These are phyloP conservation scores for Agrilus cyanescens DNA, from an alignment of 2,888 invertebrate genomes.

Conservation along the genomic window DNA sequence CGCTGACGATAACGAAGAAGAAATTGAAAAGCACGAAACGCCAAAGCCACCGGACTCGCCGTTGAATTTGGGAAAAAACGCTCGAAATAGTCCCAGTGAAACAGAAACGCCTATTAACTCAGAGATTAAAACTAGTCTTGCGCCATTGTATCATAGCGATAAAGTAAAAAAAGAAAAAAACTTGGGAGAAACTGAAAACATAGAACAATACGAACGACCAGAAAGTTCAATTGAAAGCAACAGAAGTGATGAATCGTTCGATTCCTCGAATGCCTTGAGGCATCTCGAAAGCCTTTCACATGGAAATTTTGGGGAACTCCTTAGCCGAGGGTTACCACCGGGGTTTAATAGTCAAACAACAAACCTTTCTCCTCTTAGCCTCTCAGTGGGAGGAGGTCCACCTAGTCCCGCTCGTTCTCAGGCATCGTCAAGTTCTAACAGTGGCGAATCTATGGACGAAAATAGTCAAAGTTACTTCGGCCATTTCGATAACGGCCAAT, in stretches of 20 bases:
- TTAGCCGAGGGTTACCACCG: constrained; percentile 33
- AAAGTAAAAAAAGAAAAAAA: constrained; percentile 34
- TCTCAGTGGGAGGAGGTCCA: constrained; percentile 42
- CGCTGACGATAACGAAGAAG: constrained; percentile 15
- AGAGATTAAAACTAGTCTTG: constrained; percentile 34
- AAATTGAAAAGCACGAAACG: constrained; percentile 10
- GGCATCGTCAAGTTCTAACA: constrained; percentile 46
- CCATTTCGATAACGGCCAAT: constrained; percentile 62
- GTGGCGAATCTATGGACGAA: constrained; percentile 47
- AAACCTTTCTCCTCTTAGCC: constrained; percentile 36
- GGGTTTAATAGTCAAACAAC: constrained; percentile 31
- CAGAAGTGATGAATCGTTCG: constrained; percentile 47
- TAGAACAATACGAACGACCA: constrained; percentile 33
- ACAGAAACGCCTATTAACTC: constrained; percentile 26
- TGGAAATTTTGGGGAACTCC: constrained; percentile 54
- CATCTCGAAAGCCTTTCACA: constrained; percentile 70
- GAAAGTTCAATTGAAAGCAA: constrained; percentile 44
- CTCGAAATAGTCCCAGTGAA: constrained; percentile 35
- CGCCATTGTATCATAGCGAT: constrained; percentile 32
- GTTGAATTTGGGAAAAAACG: constrained; percentile 37
- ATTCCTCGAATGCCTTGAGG: constrained; percentile 58
- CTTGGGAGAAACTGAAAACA: constrained; percentile 30
- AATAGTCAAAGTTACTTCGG: constrained; percentile 51
- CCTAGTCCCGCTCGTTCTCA: constrained; percentile 50
- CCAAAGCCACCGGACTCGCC: constrained; percentile 29